Base-by-base conservation (phyloP, 2,888 invertebrate species). In the Acronicta leporina region DNA sequence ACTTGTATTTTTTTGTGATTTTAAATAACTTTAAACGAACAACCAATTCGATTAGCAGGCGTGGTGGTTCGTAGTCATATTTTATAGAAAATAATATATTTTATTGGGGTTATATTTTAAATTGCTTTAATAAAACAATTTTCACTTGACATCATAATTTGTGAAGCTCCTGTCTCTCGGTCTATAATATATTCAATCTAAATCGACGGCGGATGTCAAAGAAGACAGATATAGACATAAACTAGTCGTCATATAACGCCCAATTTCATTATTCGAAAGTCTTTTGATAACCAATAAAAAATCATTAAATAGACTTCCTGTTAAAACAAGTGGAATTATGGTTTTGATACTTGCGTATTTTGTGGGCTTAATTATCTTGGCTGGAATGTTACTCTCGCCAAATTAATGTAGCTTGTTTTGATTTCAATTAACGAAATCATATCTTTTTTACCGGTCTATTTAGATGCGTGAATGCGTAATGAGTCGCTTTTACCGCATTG, bases 221-320 rank as follows among this genome's bases (percentile, higher is more conserved):
- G 64, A 67, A 47, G 68, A 79, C 76, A 76, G 75, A 76, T 79
- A 69, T 60, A 76, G 72, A 76, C 66, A 75, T 76, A 73, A 84
- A 82, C 79, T 76, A 77, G 82, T 73, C 71, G 75, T 53, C 65
- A 72, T 81, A 80, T 77, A 79, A 68, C 74, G 71, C 75, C 60
- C 73, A 66, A 75, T 75, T 80, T 80, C 77, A 77, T 68, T 75
- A 80, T 83, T 87, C 79, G 89, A 90, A 90, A 90, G 89, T 87
- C 81, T 81, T 38, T 78, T 77, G 79, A 74, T 81, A 75, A 73
- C 81, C 82, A 87, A 91, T 90, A 91, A 90, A 87, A 86, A 59
- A 68, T 81, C 83, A 86, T 87, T 90, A 87, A 69, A 88, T 85
- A 80, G 81, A 90, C 90, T 91, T 92, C 92, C 91, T 87, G 90